These are phyloP conservation scores for Epinephelus fuscoguttatus DNA, from an alignment of 2,113 vertebrate genomes.

Conservation along the genomic window DNA sequence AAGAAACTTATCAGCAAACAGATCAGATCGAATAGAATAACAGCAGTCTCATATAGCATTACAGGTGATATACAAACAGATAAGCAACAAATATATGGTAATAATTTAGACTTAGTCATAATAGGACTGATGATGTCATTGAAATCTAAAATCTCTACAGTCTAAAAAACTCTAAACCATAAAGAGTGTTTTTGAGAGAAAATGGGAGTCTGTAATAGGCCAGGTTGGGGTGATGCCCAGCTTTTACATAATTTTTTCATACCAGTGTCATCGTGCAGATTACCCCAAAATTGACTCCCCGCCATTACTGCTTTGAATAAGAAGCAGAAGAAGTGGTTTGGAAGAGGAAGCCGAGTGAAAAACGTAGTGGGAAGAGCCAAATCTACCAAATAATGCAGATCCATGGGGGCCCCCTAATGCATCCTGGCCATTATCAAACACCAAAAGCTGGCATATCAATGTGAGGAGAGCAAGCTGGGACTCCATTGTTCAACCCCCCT, in stretches of 20 bases:
- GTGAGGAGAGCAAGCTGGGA: constrained; percentile 29
- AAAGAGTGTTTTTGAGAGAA: neutral
- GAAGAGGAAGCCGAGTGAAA: constrained; percentile 38
- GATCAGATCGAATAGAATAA: neutral
- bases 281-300: neutral
- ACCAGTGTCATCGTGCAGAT: neutral
- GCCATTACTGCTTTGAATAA: constrained; percentile 27
- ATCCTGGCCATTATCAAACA: constrained; percentile 55
- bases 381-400: constrained; percentile 42
- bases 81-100: neutral
- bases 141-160: neutral
- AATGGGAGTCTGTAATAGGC: neutral
- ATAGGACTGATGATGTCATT: neutral
- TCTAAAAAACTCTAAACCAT: neutral
- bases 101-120: neutral
- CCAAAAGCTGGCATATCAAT: constrained; percentile 44
- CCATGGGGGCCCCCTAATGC: constrained; percentile 38
- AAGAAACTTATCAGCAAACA: neutral
- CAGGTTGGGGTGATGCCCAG: neutral
- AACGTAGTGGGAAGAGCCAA: constrained; percentile 13
- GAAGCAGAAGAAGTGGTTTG: constrained; percentile 31
- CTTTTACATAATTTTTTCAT: constrained; percentile 7
- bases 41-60: neutral
- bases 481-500: constrained; percentile 36
- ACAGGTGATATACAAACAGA: neutral